Evolutionary conservation across 2,113 vertebrate species (phyloP), one percentile per base, ranked within the genome.

Genomic region (Anhinga anhinga): DNA sequence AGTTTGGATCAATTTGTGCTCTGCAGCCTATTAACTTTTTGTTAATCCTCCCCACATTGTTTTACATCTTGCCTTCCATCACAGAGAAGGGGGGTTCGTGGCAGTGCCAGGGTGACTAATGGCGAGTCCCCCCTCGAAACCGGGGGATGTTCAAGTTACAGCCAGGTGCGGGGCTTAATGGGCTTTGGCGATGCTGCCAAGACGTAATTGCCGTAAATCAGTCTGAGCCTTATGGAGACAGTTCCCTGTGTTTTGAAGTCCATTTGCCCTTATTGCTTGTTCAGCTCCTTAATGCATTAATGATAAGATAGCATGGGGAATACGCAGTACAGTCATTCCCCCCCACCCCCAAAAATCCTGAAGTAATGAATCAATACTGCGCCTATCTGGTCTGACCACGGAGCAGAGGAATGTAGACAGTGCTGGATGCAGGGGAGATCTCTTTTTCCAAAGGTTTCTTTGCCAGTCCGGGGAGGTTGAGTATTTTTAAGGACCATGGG

Each of bases 241-340:
- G 79, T 83, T 97, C 89, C 62, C 95, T 94, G 88, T 71, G 59
- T 97, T 97, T 86, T 95, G 90, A 96, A 98, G 96, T 97, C 97
- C 98, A 98, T 98, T 98, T 98, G 95, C 84, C 92, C 96, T 95
- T 98, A 96, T 86, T 98, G 98, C 96, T 98, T 97, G 96, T 96
- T 98, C 98, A 98, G 98, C 97, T 98, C 80, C 97, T 97, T 98
- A 98, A 97, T 98, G 96, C 96, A 98, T 97, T 98, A 98, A 95
- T 95, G 97, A 97, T 97, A 98, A 97, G 97, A 94, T 61, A 90
- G 94, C 88, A 82, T 4, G 32, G 93, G 74, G 97, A 97, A 97
- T 98, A 95, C 5, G 38, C 93, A 92, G 95, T 65, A 65, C 73
- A 62, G 82, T 47, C 17, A 0, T n/a, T 34, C 52, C 18, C 55